Base-by-base conservation (phyloP, 1,140 invertebrate species). In the Coelopa frigida region DNA sequence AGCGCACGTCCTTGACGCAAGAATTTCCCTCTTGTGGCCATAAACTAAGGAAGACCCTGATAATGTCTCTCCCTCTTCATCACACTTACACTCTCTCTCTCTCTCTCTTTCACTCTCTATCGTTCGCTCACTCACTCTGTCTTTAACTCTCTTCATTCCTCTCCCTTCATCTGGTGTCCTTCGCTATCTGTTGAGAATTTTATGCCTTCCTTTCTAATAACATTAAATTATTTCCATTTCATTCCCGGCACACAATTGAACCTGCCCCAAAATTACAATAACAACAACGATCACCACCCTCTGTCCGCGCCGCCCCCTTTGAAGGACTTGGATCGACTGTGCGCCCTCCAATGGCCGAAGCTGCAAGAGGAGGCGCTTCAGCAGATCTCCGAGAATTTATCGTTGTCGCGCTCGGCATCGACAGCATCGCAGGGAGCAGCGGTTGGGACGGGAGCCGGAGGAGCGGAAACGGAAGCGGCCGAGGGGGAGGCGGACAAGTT, bases 251-350 rank as follows among this genome's bases (percentile, higher is more conserved):
- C 6, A 35, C 33, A 35, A 5, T 18, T 18, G 17, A 33, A 33
- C n/a, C 10, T 18, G 20, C 33, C 17, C 17, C 33, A 35, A n/a
- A 23, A 27, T 27, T 27, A 23, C 24, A 12, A 40, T 26, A 41
- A 27, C 18, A 10, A 15, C 39, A 3, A 24, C 14, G 22, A 27
- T 27, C 11, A 27, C 10, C 39, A 41, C 26, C 20, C 20, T 5
- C 21, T 10, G 15, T 24, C 5, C 20, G 21, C 27, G 26, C 15
- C 4, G 4, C 17, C 17, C 17, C 17, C 8, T 33, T 33, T 10
- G n/a, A 46, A 51, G 49, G 63, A 67, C 42, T 56, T 67, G 54
- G 63, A 67, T 47, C 50, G 52, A 1, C 29, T 67, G 44, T 63
- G 60, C 53, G 54, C 58, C 0, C 23, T 63, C 22, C 62, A 66